These are phyloP conservation scores for Nymphicus hollandicus DNA, from an alignment of 2,113 vertebrate species.

Conservation along the genomic window DNA sequence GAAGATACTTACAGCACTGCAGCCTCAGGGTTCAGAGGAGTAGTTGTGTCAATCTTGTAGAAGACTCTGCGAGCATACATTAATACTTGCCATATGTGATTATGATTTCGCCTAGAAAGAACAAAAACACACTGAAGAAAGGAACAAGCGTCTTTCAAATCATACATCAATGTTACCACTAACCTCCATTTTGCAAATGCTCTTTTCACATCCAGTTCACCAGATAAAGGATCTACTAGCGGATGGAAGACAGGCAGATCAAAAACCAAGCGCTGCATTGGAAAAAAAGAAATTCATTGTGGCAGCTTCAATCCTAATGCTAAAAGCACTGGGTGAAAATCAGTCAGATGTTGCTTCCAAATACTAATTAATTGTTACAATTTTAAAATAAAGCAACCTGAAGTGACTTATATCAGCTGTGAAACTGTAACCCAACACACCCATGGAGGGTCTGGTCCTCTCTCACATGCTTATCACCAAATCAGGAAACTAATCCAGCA, in stretches of 20 bases:
- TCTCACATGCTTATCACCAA: background rate
- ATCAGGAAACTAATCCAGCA: constrained; percentile 30
- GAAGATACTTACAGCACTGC: constrained; percentile 88
- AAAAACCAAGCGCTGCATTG: constrained; percentile 88
- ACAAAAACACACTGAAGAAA: background rate
- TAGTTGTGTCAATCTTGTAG: constrained; percentile 95
- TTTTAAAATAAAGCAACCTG: background rate
- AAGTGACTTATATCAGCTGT: background rate
- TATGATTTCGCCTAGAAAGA: constrained; percentile 89
- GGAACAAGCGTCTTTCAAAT: background rate
- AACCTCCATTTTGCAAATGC: constrained; percentile 98
- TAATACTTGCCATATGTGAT: constrained; percentile 97
- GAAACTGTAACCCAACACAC: background rate
- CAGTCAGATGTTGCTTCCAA: background rate
- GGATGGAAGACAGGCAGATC: constrained; percentile 97
- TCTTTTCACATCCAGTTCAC: constrained; percentile 95
- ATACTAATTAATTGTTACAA: background rate
- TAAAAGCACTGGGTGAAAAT: background rate
- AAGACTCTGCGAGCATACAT: constrained; percentile 96
- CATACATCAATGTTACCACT: background rate
- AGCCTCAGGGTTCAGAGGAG: constrained; percentile 93
- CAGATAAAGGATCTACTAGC: constrained; percentile 89
- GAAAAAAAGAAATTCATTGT: background rate
- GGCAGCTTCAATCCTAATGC: background rate
- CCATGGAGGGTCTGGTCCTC: background rate